phyloP scores from a whole-genome alignment of 35 echinoderm and acorn worm species.

The Apostichopus japonicus region DNA sequence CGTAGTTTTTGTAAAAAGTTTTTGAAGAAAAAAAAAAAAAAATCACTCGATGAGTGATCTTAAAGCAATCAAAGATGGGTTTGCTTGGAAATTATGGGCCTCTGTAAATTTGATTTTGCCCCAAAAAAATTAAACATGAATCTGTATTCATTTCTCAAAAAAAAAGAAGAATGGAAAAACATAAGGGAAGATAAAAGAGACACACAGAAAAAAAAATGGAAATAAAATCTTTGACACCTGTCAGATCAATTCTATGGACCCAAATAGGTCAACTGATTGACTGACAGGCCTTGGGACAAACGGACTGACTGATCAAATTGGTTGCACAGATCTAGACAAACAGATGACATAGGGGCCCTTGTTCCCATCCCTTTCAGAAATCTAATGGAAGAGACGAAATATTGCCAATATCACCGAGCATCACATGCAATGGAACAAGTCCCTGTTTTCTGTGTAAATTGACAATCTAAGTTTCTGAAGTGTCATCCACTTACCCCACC shows the following conservation, averaged over 20 bases:
- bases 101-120: no score
- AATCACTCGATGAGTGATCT: no score
- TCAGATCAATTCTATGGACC: constrained; percentile 7
- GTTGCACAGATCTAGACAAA: constrained; percentile 25
- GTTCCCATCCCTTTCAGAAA: neutral
- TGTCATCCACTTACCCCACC: no score
- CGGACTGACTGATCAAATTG: neutral
- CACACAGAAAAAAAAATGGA: neutral
- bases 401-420: no score
- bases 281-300: constrained; percentile 27
- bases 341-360: neutral
- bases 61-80: no score
- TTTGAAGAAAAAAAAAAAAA: no score
- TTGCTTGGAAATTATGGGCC: no score
- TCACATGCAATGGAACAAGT: no score
- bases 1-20: no score
- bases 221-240: constrained; percentile 27
- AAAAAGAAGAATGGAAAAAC: neutral
- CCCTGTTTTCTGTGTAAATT: constrained; percentile 1
- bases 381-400: no score
- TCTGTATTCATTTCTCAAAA: neutral
- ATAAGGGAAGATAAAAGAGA: neutral
- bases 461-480: no score
- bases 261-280: constrained; percentile 29
- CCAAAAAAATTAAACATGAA: no score